Conservation (phyloP, 2,797 vertebrate genomes). For the Muscicapa striata region DNA sequence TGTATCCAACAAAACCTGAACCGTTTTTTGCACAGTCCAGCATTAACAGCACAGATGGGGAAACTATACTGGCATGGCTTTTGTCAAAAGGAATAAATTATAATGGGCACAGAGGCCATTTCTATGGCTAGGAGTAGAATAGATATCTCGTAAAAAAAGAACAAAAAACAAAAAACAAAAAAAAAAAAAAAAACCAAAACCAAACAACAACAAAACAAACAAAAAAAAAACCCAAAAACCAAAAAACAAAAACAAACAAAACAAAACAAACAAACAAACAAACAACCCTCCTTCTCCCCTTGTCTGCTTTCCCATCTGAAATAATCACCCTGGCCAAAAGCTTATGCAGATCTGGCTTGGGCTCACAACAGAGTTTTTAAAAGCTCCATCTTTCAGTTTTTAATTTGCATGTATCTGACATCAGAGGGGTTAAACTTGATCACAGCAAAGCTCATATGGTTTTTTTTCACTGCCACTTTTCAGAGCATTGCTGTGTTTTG, state of each 20-base stretch:
- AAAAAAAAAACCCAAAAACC: no score
- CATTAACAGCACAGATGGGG: constrained; percentile 47
- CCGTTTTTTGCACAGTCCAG: not conserved
- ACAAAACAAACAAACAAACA: not conserved
- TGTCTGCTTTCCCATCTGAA: not conserved
- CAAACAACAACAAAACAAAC: no score
- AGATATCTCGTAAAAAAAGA: not conserved
- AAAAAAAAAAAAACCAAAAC: no score
- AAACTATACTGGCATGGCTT: not conserved
- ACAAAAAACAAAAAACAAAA: no score
- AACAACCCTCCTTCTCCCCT: not conserved
- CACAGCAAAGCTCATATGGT: not conserved
- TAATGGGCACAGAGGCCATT: not conserved
- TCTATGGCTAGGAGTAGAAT: not conserved
- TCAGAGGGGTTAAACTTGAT: not conserved
- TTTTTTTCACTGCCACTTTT: not conserved
- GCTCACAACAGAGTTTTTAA: not conserved
- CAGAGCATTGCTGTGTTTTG: not conserved
- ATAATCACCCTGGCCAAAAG: not conserved
- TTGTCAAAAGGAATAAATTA: constrained; percentile 13
- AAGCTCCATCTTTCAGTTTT: not conserved
- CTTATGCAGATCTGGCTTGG: not conserved
- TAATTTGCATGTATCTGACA: not conserved
- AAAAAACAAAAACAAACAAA: no score
- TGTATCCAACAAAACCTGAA: not conserved